Percentiles rank a stretch among this genome's conserved stretches.
These are phyloP conservation scores for Epiperipatus broadwayi DNA, from an alignment of 2,888 invertebrate species.

Conservation along the genomic window DNA sequence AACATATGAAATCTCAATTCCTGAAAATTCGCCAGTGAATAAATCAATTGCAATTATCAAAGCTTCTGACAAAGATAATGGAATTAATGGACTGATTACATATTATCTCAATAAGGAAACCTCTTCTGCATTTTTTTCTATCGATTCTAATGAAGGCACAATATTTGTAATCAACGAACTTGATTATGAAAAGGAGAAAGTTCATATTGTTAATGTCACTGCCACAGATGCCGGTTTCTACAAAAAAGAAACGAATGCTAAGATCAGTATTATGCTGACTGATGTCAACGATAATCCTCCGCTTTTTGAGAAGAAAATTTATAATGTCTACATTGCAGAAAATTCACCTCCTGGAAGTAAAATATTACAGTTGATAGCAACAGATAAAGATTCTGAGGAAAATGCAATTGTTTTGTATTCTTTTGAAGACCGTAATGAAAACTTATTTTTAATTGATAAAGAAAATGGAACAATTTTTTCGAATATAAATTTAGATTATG, in stretches of 20 bases:
- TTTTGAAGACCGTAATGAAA: constrained; percentile 52
- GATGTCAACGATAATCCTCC: constrained; percentile 89
- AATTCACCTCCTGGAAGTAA: constrained; percentile 54
- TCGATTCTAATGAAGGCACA: constrained; percentile 54
- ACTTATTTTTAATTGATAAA: constrained; percentile 53
- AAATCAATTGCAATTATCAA: constrained; percentile 62
- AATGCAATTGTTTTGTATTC: constrained; percentile 67
- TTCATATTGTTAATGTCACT: constrained; percentile 66
- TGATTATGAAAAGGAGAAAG: constrained; percentile 67
- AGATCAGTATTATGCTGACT: constrained; percentile 61
- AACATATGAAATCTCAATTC: no score
- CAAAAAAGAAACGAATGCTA: constrained; percentile 51
- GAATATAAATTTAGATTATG: constrained; percentile 61
- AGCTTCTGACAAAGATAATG: constrained; percentile 68
- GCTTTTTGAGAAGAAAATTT: constrained; percentile 52
- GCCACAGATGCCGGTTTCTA: constrained; percentile 69
- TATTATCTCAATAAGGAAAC: no score
- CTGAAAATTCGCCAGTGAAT: constrained; percentile 73
- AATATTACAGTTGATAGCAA: constrained; percentile 53
- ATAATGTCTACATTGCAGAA: constrained; percentile 59
- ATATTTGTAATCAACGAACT: constrained; percentile 56
- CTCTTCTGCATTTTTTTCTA: no score
- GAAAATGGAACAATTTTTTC: constrained; percentile 56
- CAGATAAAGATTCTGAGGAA: constrained; percentile 66
- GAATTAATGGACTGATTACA: no score